These are phyloP conservation scores for Callosobruchus maculatus DNA, from an alignment of 2,888 invertebrate genomes.

Conservation along the genomic window DNA sequence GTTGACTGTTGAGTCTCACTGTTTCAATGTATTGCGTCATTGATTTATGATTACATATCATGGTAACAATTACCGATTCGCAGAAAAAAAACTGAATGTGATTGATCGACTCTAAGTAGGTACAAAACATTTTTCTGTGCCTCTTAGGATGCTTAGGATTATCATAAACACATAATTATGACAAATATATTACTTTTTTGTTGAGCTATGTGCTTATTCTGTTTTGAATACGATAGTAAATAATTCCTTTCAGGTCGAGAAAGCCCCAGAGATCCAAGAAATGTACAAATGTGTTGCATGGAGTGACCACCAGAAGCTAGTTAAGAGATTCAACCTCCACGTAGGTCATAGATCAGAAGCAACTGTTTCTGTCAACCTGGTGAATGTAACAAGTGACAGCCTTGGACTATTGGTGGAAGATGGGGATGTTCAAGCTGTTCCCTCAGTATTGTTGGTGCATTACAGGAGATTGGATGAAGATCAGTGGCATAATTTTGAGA, in stretches of 20 bases:
- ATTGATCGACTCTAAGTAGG: too few species aligned
- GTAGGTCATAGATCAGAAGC: not conserved
- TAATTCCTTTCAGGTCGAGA: not conserved
- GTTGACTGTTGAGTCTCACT: too few species aligned
- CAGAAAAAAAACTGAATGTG: too few species aligned
- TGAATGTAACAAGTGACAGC: not conserved
- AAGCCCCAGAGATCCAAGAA: not conserved
- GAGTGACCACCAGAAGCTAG: not conserved
- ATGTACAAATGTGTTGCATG: not conserved
- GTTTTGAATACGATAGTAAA: too few species aligned
- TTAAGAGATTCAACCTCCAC: not conserved
- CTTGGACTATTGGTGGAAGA: not conserved
- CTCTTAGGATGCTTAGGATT: too few species aligned
- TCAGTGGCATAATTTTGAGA: not conserved
- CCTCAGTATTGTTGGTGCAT: not conserved
- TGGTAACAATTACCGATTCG: too few species aligned
- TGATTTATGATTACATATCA: too few species aligned
- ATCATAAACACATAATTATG: too few species aligned
- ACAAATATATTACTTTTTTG: too few species aligned
- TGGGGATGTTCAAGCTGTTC: not conserved
- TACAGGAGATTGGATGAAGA: not conserved
- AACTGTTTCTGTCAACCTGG: not conserved
- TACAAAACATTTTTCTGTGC: too few species aligned
- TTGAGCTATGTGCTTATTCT: too few species aligned
- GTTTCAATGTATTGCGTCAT: too few species aligned